These are phyloP conservation scores for Eubasilissa regina DNA, from an alignment of 1,140 invertebrate species.

Conservation along the genomic window DNA sequence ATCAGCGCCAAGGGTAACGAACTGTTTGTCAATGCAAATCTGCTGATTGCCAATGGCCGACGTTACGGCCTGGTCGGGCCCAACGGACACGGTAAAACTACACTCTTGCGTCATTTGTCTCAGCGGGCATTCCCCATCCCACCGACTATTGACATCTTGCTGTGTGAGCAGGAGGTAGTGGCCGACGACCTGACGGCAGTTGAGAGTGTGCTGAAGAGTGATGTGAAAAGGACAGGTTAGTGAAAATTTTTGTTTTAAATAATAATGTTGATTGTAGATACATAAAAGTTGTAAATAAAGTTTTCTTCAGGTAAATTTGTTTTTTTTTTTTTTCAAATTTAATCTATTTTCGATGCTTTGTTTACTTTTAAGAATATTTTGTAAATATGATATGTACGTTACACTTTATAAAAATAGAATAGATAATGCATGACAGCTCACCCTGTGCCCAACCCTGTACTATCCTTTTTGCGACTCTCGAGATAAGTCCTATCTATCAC, in stretches of 20 bases:
- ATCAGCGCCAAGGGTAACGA: slow-evolving; percentile 98
- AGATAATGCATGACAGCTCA: no score
- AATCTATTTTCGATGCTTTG: no score
- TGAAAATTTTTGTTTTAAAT: not conserved
- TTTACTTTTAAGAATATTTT: no score
- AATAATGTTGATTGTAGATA: no score
- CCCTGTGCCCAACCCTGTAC: no score
- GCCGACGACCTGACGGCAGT: slow-evolving; percentile 94
- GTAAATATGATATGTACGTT: no score
- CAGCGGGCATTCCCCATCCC: slow-evolving; percentile 93
- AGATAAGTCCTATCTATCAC: no score
- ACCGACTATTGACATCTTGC: slow-evolving; percentile 96
- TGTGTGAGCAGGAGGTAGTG: slow-evolving; percentile 99
- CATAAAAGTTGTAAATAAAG: no score
- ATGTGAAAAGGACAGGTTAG: slow-evolving; percentile 86
- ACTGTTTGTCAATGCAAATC: slow-evolving; percentile 96
- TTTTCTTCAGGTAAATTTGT: no score
- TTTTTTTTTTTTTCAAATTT: no score
- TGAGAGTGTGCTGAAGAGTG: slow-evolving; percentile 93
- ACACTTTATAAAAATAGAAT: no score
- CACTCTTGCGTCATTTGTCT: slow-evolving; percentile 93
- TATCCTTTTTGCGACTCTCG: no score
- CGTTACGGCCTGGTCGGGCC: slow-evolving; percentile 98
- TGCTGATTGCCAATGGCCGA: slow-evolving; percentile 94
- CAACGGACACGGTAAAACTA: slow-evolving; percentile 99